Evolutionary conservation across 1,140 invertebrate species (phyloP).

Genomic region (Zophobas atratus): DNA sequence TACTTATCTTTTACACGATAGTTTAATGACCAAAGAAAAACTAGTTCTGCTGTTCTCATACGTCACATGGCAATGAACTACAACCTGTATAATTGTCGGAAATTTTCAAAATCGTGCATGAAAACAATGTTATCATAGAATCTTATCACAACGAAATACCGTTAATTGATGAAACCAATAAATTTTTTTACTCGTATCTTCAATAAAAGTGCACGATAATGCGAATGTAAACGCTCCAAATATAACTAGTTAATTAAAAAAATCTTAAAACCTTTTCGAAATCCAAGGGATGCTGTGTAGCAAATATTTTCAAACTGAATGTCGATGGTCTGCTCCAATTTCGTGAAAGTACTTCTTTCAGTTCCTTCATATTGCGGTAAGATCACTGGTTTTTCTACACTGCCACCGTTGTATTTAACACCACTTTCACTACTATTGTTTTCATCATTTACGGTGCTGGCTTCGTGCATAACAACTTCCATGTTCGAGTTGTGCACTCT

Average conservation of each 20-base stretch:
- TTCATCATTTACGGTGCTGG: background rate
- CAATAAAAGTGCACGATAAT: background rate
- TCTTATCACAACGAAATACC: slow-evolving; percentile 2
- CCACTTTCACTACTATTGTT: slow-evolving; percentile 36
- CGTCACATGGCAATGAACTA: background rate
- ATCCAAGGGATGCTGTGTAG: slow-evolving; percentile 79
- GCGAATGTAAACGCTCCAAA: background rate
- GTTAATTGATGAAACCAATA: slow-evolving; percentile 14
- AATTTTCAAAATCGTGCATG: slow-evolving; percentile 7
- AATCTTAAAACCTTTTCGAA: slow-evolving; percentile 74
- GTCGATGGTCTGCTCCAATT: slow-evolving; percentile 75
- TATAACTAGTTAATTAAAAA: slow-evolving; percentile 47
- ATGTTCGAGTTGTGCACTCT: slow-evolving; percentile 39
- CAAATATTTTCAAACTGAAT: slow-evolving; percentile 80
- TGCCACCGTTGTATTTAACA: slow-evolving; percentile 35
- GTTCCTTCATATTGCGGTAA: slow-evolving; percentile 13
- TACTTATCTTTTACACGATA: too few relatives aligned
- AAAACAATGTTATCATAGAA: background rate
- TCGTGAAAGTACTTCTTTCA: slow-evolving; percentile 63
- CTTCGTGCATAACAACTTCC: slow-evolving; percentile 51
- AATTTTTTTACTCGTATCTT: background rate
- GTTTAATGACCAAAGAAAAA: background rate
- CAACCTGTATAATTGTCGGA: background rate
- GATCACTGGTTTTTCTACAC: slow-evolving; percentile 45
- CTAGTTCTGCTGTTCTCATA: background rate